Base-by-base conservation (phyloP, 2,888 invertebrate genomes). In the Boloria euphrosyne region DNA sequence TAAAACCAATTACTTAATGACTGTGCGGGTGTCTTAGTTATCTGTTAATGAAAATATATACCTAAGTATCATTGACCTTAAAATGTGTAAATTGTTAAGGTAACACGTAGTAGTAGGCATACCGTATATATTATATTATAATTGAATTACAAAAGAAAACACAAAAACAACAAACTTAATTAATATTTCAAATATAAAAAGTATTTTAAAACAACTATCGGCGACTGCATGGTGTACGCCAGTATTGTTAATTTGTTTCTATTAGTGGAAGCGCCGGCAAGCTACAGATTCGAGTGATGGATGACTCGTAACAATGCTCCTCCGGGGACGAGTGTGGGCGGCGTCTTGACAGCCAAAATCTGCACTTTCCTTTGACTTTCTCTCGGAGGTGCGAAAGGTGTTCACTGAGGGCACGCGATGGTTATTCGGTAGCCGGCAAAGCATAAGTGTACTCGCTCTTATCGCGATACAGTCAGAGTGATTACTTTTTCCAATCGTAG, bases 321-420 rank as follows among this genome's bases (percentile, higher is more conserved):
- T 87, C 81, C 79, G 84, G 89, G 89, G 88, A 86, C 84, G 84
- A 83, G 85, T 82, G 91, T 90, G 85, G 91, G 92, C 89, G 89
- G 82, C 82, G 82, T 77, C 84, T 87, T 86, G 86, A 84, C 89
- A 87, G 89, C 86, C 89, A 89, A 91, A 91, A 90, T 90, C 88
- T 88, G 87, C 90, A 87, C 92, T 91, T 92, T 91, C 92, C 91
- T 91, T 85, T 84, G 82, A 90, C 92, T 92, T 91, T 92, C 92
- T 90, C 92, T 92, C 82, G 79, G 91, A 91, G 90, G 91, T 91
- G 91, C 90, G 89, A 90, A 90, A 87, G 91, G 90, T 87, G 86
- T 86, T 83, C 83, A 82, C 84, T 81, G 85, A 87, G 89, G 89
- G 88, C 87, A 87, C 84, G 84, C 87, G 81, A 81, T 87, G 86